Evolutionary conservation across 1,140 invertebrate genomes (phyloP), one percentile per base, ranked within the genome.

Genomic region (Glomeris maerens): DNA sequence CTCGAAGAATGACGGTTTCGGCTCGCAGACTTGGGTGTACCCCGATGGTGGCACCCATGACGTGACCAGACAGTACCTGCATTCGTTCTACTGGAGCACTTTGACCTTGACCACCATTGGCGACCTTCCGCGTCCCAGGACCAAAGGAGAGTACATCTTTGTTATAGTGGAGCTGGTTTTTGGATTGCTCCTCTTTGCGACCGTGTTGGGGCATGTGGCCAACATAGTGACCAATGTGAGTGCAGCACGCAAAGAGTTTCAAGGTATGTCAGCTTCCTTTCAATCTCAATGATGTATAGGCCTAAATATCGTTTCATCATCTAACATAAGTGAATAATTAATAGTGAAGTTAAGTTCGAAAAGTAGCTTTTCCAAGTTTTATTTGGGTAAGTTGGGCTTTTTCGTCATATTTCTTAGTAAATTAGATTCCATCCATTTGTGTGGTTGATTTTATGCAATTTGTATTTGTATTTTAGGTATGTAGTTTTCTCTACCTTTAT

Each of bases 21-120:
- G 86, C 58, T 85, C 83, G 65, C 80, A 82, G 64, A 85, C 88
- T 66, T 91, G 86, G 86, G 84, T 87, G 60, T 91, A 84, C 49
- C 54, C 50, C 40, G 79, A 79, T 41, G 58, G 55, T 21, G 80
- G 86, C 62, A 80, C 78, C 55, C 77, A 78, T 39, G 88, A 93
- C 60, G 86, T 90, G 50, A 82, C 91, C 56, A 87, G 90, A 69
- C 83, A 90, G 63, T 97, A 98, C 72, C 74, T 98, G 59, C 88
- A 95, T 70, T 92, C 90, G 71, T 93, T 95, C 68, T 97, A 97
- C 70, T 96, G 91, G 91, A 96, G 91, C 65, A 95, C 91, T 36
- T 70, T 96, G 60, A 88, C 90, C 39, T 74, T 97, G 45, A 95
- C 92, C 17, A 94, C 89, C 29, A 91, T 96, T 58, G 75, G 74